Base-by-base conservation (phyloP, 2,888 invertebrate genomes). In the Frankliniella intonsa region DNA sequence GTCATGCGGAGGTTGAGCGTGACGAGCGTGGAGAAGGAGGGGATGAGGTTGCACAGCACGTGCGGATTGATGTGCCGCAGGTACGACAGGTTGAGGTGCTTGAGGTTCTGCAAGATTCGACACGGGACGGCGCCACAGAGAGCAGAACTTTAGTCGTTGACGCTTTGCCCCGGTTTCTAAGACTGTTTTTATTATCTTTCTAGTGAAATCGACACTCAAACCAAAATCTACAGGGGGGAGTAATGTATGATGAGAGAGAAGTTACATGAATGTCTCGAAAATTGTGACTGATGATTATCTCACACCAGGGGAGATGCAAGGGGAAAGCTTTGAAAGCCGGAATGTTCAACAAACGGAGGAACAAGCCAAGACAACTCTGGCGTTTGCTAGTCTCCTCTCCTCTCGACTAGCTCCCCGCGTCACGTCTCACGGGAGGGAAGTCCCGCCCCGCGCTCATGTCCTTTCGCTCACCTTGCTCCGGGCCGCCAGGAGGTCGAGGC, bases 1-100 rank as follows among this genome's bases (percentile, higher is more conserved):
- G 87, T 87, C 87, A 87, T 87, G 69, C 85, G 84, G 17, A 87
- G 84, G 83, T 87, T 86, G 62, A 87, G 85, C 10, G 84, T 83
- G 17, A 86, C 85, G 10, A 87, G 82, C 10, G 83, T 84, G 19
- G 83, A 82, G 80, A 87, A 84, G 79, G 84, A 84, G 3, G 86
- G 86, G 22, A 86, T 83, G 79, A 86, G 82, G 9, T 84, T 84
- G 80, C 86, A 83, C 19, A 87, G 83, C 14, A 84, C 83, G 22
- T 83, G 85, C 5, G 87, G 86, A 25, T 86, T 86, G 49, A 87
- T 84, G 80, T 86, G 86, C 0, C 86, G 83, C 80, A 87, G 84
- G 83, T 87, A 87, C 0, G 86, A 85, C 80, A 87, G 83, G 82
- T 86, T 86, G 82, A 87, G 82, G 10, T 85, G 84, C 38, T 85